Percentiles rank a stretch among this genome's conserved stretches.
phyloP scores from a whole-genome alignment of 1,140 invertebrate species.

The Atta texana region DNA sequence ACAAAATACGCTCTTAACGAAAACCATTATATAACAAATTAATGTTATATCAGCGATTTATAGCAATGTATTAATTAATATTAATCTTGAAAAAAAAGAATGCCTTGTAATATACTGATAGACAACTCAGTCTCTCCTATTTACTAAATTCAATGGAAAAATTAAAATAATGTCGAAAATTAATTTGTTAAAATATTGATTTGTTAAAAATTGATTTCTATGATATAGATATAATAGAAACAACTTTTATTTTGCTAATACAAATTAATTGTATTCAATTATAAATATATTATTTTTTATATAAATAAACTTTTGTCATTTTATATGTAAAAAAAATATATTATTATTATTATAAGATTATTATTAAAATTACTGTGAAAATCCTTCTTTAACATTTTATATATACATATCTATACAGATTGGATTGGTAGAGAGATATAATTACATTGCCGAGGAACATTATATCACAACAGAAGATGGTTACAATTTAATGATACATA shows the following conservation, averaged over 20 bases:
- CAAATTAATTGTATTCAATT: neutral
- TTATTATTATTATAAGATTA: neutral
- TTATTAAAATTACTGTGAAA: neutral
- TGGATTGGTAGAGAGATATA: slow-evolving; percentile 79
- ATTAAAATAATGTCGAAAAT: too few relatives aligned
- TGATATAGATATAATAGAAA: neutral
- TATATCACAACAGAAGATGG: slow-evolving; percentile 85
- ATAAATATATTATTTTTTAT: neutral
- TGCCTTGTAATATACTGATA: too few relatives aligned
- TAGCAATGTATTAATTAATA: too few relatives aligned
- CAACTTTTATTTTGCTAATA: neutral
- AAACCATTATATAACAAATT: too few relatives aligned
- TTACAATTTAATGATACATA: slow-evolving; percentile 85
- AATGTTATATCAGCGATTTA: too few relatives aligned
- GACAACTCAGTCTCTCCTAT: too few relatives aligned
- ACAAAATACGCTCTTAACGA: too few relatives aligned
- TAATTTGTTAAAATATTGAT: neutral
- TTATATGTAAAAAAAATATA: neutral
- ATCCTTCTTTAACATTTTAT: neutral
- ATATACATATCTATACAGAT: slow-evolving; percentile 57
- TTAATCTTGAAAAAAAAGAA: neutral
- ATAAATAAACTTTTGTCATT: neutral
- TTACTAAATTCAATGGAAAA: neutral
- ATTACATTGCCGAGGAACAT: slow-evolving; percentile 86
- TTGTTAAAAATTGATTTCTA: neutral